Conservation (phyloP, 2,113 vertebrate genomes). For the Aphyosemion australe region DNA sequence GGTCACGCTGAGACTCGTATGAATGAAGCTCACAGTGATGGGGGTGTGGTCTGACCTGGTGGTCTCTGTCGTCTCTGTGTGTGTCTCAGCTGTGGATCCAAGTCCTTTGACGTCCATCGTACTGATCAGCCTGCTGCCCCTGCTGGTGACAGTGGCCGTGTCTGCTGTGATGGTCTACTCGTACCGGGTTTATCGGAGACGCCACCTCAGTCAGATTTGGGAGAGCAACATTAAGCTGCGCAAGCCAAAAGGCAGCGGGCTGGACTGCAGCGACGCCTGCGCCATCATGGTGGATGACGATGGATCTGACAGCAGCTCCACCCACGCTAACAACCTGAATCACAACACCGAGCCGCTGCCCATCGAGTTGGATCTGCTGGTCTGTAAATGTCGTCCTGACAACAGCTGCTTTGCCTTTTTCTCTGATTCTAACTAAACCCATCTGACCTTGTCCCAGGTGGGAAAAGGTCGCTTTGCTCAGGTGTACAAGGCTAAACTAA, state of each 20-base stretch:
- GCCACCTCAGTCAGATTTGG: slow-evolving; percentile 60
- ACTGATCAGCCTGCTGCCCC: slow-evolving; percentile 85
- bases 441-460: slow-evolving; percentile 68
- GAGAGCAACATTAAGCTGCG: slow-evolving; percentile 68
- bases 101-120: slow-evolving; percentile 81
- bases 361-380: slow-evolving; percentile 87
- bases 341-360: slow-evolving; percentile 96
- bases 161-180: slow-evolving; percentile 71
- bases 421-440: neutral
- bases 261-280: slow-evolving; percentile 87
- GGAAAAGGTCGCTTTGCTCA: slow-evolving; percentile 96
- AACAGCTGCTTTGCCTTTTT: neutral
- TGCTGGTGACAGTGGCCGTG: slow-evolving; percentile 80
- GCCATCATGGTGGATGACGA: slow-evolving; percentile 89
- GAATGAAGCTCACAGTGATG: too few species aligned
- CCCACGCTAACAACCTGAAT: slow-evolving; percentile 96
- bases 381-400: slow-evolving; percentile 1
- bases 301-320: slow-evolving; percentile 96
- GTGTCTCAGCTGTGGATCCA: slow-evolving; percentile 33
- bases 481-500: slow-evolving; percentile 93
- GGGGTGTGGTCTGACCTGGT: neutral
- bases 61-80: neutral
- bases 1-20: too few species aligned
- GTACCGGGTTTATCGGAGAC: slow-evolving; percentile 58
- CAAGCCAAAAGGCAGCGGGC: slow-evolving; percentile 59